These are phyloP conservation scores for Oreohelix idahoensis DNA, from an alignment of 1,140 invertebrate species.

Conservation along the genomic window DNA sequence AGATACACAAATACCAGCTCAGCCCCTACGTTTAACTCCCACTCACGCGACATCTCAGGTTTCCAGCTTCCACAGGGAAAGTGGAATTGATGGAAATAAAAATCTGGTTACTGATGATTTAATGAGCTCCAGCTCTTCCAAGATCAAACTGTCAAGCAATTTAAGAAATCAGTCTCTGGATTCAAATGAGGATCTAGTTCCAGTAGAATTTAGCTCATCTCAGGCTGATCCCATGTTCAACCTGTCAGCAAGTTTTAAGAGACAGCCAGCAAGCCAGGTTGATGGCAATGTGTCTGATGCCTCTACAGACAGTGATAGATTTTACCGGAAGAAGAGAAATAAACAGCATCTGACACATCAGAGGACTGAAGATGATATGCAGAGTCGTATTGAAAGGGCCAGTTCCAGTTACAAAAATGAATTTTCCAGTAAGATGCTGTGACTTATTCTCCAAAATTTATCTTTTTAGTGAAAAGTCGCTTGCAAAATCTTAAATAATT, in stretches of 20 bases:
- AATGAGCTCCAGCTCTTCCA: neutral
- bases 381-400: neutral
- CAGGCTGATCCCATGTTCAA: neutral
- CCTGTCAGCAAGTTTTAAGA: neutral
- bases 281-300: neutral
- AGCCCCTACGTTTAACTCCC: neutral
- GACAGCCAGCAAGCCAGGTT: neutral
- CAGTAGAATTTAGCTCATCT: neutral
- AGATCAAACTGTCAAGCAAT: neutral
- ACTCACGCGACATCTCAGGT: neutral
- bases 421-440: no score
- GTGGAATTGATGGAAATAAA: neutral
- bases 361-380: neutral
- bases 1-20: no score
- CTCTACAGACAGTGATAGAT: neutral
- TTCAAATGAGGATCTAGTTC: neutral
- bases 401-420: neutral
- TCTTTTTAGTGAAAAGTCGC: no score
- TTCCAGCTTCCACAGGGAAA: neutral
- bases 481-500: no score
- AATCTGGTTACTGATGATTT: neutral
- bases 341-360: neutral
- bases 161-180: neutral
- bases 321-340: neutral
- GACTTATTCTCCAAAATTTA: no score